phyloP scores from a whole-genome alignment of 2,797 vertebrate species.

The Myripristis jacobus region DNA sequence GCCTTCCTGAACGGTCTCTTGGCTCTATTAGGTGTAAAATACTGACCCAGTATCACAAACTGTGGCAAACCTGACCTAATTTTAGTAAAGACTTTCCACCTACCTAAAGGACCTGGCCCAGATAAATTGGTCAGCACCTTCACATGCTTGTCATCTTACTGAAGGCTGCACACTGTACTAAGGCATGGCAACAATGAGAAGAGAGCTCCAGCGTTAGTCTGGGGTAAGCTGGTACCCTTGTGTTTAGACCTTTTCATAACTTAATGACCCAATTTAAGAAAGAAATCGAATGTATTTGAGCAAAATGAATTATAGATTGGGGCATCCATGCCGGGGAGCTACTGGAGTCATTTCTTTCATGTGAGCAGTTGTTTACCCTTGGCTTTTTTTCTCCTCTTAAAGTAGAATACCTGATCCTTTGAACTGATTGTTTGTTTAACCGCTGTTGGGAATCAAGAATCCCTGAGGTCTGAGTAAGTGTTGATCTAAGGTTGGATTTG shows the following conservation, averaged over 20 bases:
- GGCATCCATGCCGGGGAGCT: constrained; percentile 69
- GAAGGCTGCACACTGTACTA: constrained; percentile 18
- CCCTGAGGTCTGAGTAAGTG: constrained; percentile 85
- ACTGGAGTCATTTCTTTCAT: constrained; percentile 78
- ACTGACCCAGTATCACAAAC: constrained; percentile 41
- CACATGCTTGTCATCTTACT: constrained; percentile 26
- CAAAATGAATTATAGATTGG: constrained; percentile 80
- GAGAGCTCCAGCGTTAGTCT: constrained; percentile 34
- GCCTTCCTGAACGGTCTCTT: constrained; percentile 28
- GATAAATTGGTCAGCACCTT: constrained; percentile 45
- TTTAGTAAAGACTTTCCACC: constrained; percentile 34
- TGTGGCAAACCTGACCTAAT: constrained; percentile 41
- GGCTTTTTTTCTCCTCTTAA: constrained; percentile 72
- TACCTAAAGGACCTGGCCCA: constrained; percentile 20
- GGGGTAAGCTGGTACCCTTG: constrained; percentile 30
- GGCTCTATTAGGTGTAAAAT: constrained; percentile 39
- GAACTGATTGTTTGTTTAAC: constrained; percentile 87
- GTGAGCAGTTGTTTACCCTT: constrained; percentile 87
- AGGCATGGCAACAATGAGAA: constrained; percentile 13
- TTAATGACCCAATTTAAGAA: constrained; percentile 70
- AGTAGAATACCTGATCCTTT: constrained; percentile 84
- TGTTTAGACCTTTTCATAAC: constrained; percentile 68
- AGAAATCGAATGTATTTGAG: constrained; percentile 72
- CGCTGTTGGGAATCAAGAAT: constrained; percentile 85
- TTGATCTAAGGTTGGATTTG: constrained; percentile 88